phyloP scores from a whole-genome alignment of 1,140 invertebrate genomes.

The Trinorchestia longiramus region DNA sequence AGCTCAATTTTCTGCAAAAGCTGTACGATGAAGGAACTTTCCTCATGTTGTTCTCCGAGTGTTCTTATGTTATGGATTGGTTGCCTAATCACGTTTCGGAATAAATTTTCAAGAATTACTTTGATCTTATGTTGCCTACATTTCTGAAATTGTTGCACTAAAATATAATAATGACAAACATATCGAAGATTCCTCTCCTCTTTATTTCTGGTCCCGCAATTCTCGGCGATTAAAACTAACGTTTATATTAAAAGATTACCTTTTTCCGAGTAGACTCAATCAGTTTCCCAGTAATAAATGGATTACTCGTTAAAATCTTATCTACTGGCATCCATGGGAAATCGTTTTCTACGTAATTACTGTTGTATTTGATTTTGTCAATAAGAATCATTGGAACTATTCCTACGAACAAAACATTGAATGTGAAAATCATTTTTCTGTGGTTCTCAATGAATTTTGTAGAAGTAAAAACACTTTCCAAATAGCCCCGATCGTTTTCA shows the following conservation, averaged over 20 bases:
- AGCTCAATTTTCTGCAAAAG: not conserved
- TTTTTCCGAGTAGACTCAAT: no score
- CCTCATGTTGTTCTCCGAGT: not conserved
- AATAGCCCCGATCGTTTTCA: not conserved
- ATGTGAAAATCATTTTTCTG: no score
- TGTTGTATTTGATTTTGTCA: no score
- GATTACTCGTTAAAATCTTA: no score
- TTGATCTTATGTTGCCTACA: not conserved
- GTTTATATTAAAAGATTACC: no score
- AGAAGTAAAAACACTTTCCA: not conserved
- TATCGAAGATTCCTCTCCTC: not conserved
- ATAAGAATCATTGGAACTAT: no score
- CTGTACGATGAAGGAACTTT: not conserved
- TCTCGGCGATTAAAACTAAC: no score
- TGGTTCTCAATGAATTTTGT: not conserved
- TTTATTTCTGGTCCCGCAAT: no score
- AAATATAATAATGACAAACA: not conserved
- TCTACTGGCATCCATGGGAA: no score
- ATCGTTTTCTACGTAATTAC: no score
- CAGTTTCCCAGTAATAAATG: no score
- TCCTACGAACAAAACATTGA: no score
- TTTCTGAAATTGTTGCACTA: not conserved
- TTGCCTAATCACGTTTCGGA: not conserved
- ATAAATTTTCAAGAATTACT: not conserved
- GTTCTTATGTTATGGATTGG: not conserved